Percentiles rank a stretch among this genome's conserved stretches.
phyloP scores from a whole-genome alignment of 2,113 vertebrate species.

The Neotragus moschatus region DNA sequence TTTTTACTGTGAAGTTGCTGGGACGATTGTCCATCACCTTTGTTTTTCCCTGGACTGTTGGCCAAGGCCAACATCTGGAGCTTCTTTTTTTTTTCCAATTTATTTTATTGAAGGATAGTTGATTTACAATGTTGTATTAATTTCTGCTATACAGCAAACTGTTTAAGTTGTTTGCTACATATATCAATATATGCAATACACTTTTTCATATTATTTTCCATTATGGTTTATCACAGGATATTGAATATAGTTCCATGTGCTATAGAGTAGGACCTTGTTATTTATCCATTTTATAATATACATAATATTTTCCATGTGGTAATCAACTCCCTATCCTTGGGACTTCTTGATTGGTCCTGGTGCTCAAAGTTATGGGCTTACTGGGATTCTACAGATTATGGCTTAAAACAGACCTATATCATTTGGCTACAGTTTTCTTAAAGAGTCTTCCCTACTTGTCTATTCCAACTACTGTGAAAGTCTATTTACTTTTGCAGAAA shows the following conservation, averaged over 20 bases:
- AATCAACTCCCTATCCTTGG: neutral
- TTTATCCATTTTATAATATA: neutral
- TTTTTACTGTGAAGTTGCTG: neutral
- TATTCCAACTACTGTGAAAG: neutral
- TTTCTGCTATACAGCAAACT: neutral
- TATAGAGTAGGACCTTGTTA: neutral
- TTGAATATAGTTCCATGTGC: neutral
- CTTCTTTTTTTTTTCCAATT: neutral
- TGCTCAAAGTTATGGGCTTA: neutral
- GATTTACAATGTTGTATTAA: neutral
- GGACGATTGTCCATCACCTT: accelerated
- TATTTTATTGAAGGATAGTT: neutral
- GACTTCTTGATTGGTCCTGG: neutral
- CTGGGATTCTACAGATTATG: neutral
- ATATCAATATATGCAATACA: neutral
- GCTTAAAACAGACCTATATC: neutral
- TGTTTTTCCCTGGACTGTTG: neutral
- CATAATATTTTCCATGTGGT: neutral
- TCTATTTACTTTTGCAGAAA: neutral
- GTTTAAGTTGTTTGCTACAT: neutral
- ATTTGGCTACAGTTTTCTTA: neutral
- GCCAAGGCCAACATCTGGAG: neutral
- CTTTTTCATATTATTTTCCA: neutral
- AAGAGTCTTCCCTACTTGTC: neutral
- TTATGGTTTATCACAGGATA: neutral